A percentile compares a stretch with the other conserved stretches of the same genome.
Conservation (phyloP, 2,113 vertebrate species). For the Gavia stellata region DNA sequence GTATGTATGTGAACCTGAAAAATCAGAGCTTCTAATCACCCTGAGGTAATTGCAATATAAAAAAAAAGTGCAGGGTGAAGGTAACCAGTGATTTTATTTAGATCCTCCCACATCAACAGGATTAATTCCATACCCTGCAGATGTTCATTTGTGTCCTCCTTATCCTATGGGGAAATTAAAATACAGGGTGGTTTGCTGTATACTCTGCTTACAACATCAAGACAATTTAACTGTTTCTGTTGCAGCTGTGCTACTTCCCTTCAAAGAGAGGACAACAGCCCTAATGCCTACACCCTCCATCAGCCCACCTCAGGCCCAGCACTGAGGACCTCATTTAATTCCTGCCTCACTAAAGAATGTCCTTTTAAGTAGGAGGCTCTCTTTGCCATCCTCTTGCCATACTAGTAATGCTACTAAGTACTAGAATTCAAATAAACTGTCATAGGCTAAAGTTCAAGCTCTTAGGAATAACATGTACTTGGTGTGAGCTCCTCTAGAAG, state of each 20-base stretch:
- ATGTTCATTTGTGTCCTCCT: background rate
- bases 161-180: background rate
- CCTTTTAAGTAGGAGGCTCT: background rate
- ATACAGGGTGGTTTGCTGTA: background rate
- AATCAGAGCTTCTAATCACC: background rate
- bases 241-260: background rate
- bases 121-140: background rate
- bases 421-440: background rate
- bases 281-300: background rate
- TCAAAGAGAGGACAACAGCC: background rate
- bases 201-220: background rate
- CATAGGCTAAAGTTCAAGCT: background rate
- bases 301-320: background rate
- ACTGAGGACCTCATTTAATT: background rate
- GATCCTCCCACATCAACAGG: background rate
- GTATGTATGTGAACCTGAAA: background rate
- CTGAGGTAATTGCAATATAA: background rate
- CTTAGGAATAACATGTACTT: background rate
- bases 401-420: background rate
- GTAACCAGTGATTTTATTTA: constrained; percentile 2
- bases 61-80: background rate
- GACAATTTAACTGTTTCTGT: background rate
- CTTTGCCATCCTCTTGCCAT: background rate
- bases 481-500: background rate
- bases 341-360: background rate